Evolutionary conservation across 2,113 vertebrate genomes (phyloP).

Genomic region (Campylorhamphus procurvoides): DNA sequence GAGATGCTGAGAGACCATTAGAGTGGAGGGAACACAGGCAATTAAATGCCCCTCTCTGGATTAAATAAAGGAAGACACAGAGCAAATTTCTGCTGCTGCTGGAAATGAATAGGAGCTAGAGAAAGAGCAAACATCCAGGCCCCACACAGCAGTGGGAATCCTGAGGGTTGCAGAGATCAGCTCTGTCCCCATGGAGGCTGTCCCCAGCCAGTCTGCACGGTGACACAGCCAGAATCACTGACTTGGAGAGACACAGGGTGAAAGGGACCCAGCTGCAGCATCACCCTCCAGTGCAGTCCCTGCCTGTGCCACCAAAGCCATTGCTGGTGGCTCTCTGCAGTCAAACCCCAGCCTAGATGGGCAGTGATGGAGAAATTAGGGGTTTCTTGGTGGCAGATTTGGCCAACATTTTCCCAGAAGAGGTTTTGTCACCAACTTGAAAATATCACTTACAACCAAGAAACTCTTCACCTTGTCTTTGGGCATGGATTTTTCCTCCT

Average conservation of each 20-base stretch:
- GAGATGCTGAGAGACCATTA: background rate
- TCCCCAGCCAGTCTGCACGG: rapidly evolving
- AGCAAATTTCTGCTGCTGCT: background rate
- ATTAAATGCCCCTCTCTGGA: background rate
- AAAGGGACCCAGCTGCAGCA: background rate
- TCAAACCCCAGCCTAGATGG: background rate
- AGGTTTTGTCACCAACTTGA: background rate
- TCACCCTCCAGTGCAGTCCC: background rate
- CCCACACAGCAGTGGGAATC: rapidly evolving
- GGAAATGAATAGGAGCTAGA: background rate
- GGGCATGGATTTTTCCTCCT: background rate
- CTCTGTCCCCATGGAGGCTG: rapidly evolving
- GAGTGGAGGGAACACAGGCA: rapidly evolving
- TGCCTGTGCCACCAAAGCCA: background rate
- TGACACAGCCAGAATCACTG: background rate
- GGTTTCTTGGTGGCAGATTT: background rate
- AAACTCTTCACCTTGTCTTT: slow-evolving; percentile 18
- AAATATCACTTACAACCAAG: background rate
- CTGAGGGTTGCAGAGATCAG: background rate
- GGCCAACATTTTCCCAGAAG: background rate
- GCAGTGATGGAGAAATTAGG: rapidly evolving
- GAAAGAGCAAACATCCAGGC: background rate
- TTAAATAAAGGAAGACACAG: rapidly evolving
- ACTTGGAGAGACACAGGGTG: background rate
- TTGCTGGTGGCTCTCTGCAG: background rate